Evolutionary conservation across 2,797 vertebrate genomes (phyloP), one percentile per base, ranked within the genome.

Genomic region (Microctenopoma steveboyesi): DNA sequence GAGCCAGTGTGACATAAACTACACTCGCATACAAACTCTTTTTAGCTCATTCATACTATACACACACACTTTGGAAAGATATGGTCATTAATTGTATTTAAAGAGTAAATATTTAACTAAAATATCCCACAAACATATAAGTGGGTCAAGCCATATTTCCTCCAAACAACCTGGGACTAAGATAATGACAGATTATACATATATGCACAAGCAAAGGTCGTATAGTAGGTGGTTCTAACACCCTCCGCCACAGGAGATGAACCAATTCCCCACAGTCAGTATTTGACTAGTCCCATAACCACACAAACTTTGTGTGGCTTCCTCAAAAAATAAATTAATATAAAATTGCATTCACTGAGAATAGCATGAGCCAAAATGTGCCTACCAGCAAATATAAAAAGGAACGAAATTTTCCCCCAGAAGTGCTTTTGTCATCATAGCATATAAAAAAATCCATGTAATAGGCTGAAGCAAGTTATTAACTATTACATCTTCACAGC

Each of bases 1-100:
- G 18, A 60, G 27, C 57, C 79, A 89, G 72, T 90, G 86, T 88
- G 60, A 76, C 33, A 59, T 72, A 46, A 80, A 39, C 49, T 4
- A 66, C 47, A 64, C 54, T 64, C 75, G 57, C 49, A 66, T 43
- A 64, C 54, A 61, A 72, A 57, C 48, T 7, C 63, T 64, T 63
- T 59, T 75, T 56, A 61, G 53, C 59, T 64, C 50, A 39, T 57
- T 78, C 62, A 51, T 14, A 39, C 12, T n/a, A 22, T 7, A 66
- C 63, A 73, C 33, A 43, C 62, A 51, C 45, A 42, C 0, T 0
- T 40, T 33, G 37, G 37, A 47, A 15, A 47, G 33, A 51, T 25
- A 57, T 7, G 0, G 48, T 8, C 2, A 16, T 42, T 47, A 18
- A 47, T 8, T 47, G 10, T 7, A 9, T 35, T 45, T 28, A 55